phyloP scores from a whole-genome alignment of 1,140 invertebrate genomes.

The Uloborus diversus region DNA sequence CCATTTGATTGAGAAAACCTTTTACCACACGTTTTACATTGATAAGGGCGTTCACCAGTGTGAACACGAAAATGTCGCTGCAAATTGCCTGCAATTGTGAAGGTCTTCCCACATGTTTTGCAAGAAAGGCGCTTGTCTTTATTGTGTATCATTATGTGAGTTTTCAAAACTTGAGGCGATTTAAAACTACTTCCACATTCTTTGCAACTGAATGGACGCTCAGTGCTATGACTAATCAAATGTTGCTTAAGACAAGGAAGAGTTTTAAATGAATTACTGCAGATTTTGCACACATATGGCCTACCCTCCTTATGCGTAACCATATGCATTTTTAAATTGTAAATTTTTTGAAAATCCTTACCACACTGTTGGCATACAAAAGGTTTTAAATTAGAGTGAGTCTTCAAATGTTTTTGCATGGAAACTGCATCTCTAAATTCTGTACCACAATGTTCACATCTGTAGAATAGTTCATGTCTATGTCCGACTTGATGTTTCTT shows the following conservation, averaged over 20 bases:
- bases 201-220: constrained; percentile 59
- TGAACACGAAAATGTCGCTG: constrained; percentile 83
- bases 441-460: constrained; percentile 45
- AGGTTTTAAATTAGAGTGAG: constrained; percentile 4
- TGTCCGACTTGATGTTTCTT: constrained; percentile 1
- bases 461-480: neutral
- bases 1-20: constrained; percentile 37
- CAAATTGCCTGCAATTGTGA: constrained; percentile 78
- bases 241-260: constrained; percentile 59
- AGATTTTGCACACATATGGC: constrained; percentile 36
- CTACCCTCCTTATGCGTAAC: constrained; percentile 28
- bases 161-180: constrained; percentile 24
- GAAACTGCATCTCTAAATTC: neutral
- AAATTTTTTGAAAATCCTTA: constrained; percentile 17
- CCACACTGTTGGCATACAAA: constrained; percentile 38
- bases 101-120: constrained; percentile 75
- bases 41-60: constrained; percentile 84
- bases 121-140: constrained; percentile 59
- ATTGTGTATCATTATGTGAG: constrained; percentile 44
- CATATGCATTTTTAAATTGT: constrained; percentile 38
- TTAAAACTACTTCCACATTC: constrained; percentile 54
- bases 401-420: constrained; percentile 23
- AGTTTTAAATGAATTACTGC: constrained; percentile 26
- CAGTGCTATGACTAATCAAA: constrained; percentile 60
- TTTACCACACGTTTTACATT: constrained; percentile 79